Evolutionary conservation across 2,113 vertebrate species (phyloP).

Genomic region (Axis porcinus): DNA sequence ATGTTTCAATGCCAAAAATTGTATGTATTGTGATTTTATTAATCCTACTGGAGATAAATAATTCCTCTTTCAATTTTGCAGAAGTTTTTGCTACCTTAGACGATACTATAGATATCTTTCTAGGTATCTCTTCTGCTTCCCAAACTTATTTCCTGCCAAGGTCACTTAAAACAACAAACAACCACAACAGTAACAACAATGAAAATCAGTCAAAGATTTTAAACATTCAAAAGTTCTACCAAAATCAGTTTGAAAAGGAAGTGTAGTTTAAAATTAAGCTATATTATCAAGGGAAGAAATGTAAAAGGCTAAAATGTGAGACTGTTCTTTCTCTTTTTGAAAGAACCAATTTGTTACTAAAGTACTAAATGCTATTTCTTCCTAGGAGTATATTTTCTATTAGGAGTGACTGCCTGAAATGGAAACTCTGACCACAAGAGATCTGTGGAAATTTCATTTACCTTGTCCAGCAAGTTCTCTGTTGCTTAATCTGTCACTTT

Average conservation of each 20-base stretch:
- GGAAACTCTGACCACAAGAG: conserved; percentile 60
- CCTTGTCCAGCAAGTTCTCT: conserved; percentile 39
- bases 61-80: neutral
- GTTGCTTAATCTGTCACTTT: conserved; percentile 46
- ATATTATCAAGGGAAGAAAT: conserved; percentile 38
- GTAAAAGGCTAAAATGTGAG: conserved; percentile 38
- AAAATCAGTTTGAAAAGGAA: neutral
- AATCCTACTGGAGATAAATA: neutral
- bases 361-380: conserved; percentile 56
- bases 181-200: neutral
- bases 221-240: neutral
- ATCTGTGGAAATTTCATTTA: conserved; percentile 60
- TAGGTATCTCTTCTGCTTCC: neutral
- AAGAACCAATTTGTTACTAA: conserved; percentile 45
- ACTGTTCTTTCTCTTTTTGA: neutral
- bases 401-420: conserved; percentile 57
- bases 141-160: neutral
- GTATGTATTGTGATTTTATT: neutral
- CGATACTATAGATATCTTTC: neutral
- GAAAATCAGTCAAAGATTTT: neutral
- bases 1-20: neutral
- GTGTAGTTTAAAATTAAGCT: conserved; percentile 32
- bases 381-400: conserved; percentile 65
- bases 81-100: neutral
- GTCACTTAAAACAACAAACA: neutral